Base-by-base conservation (phyloP, 1,140 invertebrate genomes). In the Bathynomus jamesi region DNA sequence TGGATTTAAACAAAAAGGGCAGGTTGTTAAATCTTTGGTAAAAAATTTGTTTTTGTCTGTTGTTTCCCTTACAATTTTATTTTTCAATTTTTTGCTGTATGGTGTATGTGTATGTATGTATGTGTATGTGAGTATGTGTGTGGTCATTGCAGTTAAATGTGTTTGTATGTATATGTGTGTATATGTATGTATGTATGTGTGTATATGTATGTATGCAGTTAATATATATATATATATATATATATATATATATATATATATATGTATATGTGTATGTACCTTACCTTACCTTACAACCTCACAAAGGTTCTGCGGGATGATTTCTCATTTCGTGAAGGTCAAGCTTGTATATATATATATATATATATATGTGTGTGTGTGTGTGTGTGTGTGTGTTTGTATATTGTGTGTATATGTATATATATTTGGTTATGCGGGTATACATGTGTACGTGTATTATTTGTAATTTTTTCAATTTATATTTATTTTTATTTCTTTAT, bases 221-320 rank as follows among this genome's bases (percentile, higher is more conserved):
- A 32, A 40, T 67, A 67, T 67, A 67, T 40, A 66, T 66, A 66
- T 66, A 4, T 30, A 65, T 65, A 65, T 65, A 65, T 65, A 65
- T 65, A 65, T 65, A 65, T 65, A 65, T 65, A 65, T 65, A 65
- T 65, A 65, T 65, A 65, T 65, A 65, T 65, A 65, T 65, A 65
- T 65, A 65, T 65, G 29, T 65, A 65, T 65, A 65, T 65, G 29
- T 65, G 29, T 65, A 65, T 65, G 29, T 65, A 65, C n/a, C n/a
- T n/a, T n/a, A n/a, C n/a, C n/a, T n/a, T 28, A 65, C 28, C 24
- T 65, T 28, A 28, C 24, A 28, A 25, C 28, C 24, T 65, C 24
- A 24, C 21, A n/a, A n/a, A n/a, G n/a, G n/a, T n/a, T n/a, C n/a
- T n/a, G n/a, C n/a, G n/a, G n/a, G n/a, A n/a, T n/a, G n/a, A n/a